Evolutionary conservation across 1,140 invertebrate genomes (phyloP).

Genomic region (Adoxophyes honmai): DNA sequence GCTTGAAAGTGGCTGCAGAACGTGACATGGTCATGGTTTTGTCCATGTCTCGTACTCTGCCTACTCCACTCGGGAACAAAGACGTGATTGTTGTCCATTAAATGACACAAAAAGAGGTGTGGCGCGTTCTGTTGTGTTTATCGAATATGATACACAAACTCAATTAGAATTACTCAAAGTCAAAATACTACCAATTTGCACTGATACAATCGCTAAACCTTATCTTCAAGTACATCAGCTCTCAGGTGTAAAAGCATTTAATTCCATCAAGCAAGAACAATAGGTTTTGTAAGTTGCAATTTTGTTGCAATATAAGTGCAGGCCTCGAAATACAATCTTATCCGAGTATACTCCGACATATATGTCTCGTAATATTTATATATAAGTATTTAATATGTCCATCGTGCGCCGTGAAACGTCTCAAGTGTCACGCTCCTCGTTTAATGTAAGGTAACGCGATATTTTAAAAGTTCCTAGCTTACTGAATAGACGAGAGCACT

Average conservation of each 20-base stretch:
- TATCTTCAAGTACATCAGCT: neutral
- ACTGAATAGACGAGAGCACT: too few relatives aligned
- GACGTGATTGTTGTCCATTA: too few relatives aligned
- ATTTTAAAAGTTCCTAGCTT: neutral
- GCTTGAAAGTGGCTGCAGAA: too few relatives aligned
- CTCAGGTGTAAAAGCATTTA: too few relatives aligned
- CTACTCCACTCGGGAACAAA: too few relatives aligned
- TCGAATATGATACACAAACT: neutral
- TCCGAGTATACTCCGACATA: neutral
- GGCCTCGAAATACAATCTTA: neutral
- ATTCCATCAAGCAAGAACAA: constrained; percentile 7
- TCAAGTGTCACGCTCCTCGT: constrained; percentile 5
- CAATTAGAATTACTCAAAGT: constrained; percentile 2
- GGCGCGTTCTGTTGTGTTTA: neutral
- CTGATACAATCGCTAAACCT: neutral
- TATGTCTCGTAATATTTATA: neutral
- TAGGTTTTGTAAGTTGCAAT: neutral
- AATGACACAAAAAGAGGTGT: too few relatives aligned
- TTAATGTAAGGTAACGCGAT: neutral
- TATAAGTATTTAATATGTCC: neutral
- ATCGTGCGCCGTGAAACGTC: neutral
- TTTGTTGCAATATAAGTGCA: neutral
- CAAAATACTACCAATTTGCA: neutral
- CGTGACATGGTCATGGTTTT: too few relatives aligned
- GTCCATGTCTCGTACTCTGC: too few relatives aligned